A percentile compares a stretch with the other conserved stretches of the same genome.
phyloP scores from a whole-genome alignment of 2,888 invertebrate species.

The Cheiracanthium punctorium region DNA sequence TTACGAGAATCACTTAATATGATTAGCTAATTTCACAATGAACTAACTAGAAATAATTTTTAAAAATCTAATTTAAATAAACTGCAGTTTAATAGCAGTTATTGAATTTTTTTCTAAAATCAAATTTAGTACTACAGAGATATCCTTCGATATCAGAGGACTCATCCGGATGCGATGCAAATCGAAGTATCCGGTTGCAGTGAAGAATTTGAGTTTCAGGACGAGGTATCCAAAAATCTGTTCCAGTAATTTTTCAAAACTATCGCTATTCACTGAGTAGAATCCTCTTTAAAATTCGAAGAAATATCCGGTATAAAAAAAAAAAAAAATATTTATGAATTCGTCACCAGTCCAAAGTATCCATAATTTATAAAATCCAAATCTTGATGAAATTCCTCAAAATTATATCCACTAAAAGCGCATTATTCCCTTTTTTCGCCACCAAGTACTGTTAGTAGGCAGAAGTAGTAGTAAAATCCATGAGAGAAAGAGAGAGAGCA shows the following conservation, averaged over 20 bases:
- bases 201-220: too few relatives aligned
- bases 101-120: too few relatives aligned
- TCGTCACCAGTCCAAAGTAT: background rate
- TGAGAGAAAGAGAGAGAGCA: background rate
- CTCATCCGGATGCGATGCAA: too few relatives aligned
- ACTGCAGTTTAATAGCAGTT: too few relatives aligned
- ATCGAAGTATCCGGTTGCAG: too few relatives aligned
- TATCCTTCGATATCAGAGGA: too few relatives aligned
- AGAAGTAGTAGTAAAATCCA: slow-evolving; percentile 6
- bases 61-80: too few relatives aligned
- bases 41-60: too few relatives aligned
- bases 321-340: too few relatives aligned
- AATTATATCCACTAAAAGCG: background rate
- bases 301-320: background rate
- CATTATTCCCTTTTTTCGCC: background rate
- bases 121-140: too few relatives aligned
- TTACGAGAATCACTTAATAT: too few relatives aligned
- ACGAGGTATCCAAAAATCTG: slow-evolving; percentile 8
- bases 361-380: background rate
- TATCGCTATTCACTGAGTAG: background rate
- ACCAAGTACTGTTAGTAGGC: background rate
- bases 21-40: too few relatives aligned
- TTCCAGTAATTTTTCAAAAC: background rate
- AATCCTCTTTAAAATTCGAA: background rate
- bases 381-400: background rate